Base-by-base conservation (phyloP, 2,113 vertebrate species). In the Pavo muticus region DNA sequence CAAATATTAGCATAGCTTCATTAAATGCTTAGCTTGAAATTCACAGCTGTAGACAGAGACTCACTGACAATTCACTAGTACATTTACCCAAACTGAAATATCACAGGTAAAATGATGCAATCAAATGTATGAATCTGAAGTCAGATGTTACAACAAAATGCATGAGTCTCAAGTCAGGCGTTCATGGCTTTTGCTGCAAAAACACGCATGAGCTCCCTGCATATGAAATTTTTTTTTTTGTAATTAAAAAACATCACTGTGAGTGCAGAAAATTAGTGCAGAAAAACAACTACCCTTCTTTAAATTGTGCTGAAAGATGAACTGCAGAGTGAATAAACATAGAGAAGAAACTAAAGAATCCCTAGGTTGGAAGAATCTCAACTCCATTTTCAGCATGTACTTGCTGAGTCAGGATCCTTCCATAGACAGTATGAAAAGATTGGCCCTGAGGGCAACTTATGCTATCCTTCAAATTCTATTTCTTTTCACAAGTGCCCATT, bases 201-300 rank as follows among this genome's bases (percentile, higher is more conserved):
- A 91, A 4, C 45, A 25, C 6, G 12, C 21, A 35, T 7, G 25
- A 87, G 4, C 14, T 64, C 10, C 10, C 23, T 44, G 8, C 59
- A 3, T 23, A 39, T 16, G 4, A 17, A 71, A 75, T 68, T 0
- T 13, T 20, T 5, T 54, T 68, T 11, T 68, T 87, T 75, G 50
- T 5, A 23, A 32, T 67, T 70, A 7, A 68, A 69, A 61, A 5
- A 0, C 0, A 14, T 54, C 61, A 74, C 11, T 63, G 3, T n/a
- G 1, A 27, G 11, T 16, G 3, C 57, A 5, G 50, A n/a, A 79
- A 92, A 93, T 35, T 35, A 27, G 11, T 16, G 3, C 57, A 5
- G 50, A n/a, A 79, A 92, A 93, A 5, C 3, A 67, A 5, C 7
- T 50, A 56, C 15, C 1, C 13, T 35, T n/a, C n/a, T 59, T 88